A percentile compares a stretch with the other conserved stretches of the same genome.
These are phyloP conservation scores for Drosophila littoralis DNA, from an alignment of 1,140 invertebrate species.

Conservation along the genomic window DNA sequence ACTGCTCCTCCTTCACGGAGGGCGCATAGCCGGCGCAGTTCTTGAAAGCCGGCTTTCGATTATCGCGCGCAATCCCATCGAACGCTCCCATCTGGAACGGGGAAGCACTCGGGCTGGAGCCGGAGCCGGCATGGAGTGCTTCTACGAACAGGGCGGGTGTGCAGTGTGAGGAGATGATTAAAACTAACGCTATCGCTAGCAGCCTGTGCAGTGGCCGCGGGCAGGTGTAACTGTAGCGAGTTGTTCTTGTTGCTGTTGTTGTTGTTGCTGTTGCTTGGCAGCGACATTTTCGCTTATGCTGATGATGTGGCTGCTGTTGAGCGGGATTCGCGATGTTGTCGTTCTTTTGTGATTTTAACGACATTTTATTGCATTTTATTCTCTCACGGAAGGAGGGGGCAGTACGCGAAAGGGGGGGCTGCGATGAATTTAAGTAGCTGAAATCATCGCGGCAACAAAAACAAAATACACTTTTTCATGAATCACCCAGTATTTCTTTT, in stretches of 20 bases:
- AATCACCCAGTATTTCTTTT: conserved; percentile 71
- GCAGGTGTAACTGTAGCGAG: conserved; percentile 23
- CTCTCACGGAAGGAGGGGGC: conserved; percentile 22
- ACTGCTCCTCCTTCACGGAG: conserved; percentile 88
- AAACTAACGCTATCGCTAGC: conserved; percentile 30
- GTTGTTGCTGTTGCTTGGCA: conserved; percentile 10
- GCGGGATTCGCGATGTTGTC: conserved; percentile 50
- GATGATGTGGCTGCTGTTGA: conserved; percentile 72
- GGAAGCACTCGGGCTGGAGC: conserved; percentile 8
- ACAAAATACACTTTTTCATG: conserved; percentile 22
- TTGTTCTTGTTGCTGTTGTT: conserved; percentile 16
- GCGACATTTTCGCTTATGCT: conserved; percentile 76
- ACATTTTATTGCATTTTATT: conserved; percentile 70
- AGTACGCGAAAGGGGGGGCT: not conserved
- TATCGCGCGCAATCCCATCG: conserved; percentile 82
- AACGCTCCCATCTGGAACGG: conserved; percentile 31
- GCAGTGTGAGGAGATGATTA: conserved; percentile 25
- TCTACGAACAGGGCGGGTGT: conserved; percentile 37
- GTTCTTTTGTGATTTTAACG: conserved; percentile 23
- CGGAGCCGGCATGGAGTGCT: conserved; percentile 21
- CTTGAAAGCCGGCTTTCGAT: conserved; percentile 89
- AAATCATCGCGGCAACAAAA: conserved; percentile 26
- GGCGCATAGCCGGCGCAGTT: conserved; percentile 88
- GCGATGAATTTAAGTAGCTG: conserved; percentile 35
- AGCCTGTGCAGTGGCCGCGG: conserved; percentile 29